Conservation (phyloP, 1,140 invertebrate species). For the Maconellicoccus hirsutus region DNA sequence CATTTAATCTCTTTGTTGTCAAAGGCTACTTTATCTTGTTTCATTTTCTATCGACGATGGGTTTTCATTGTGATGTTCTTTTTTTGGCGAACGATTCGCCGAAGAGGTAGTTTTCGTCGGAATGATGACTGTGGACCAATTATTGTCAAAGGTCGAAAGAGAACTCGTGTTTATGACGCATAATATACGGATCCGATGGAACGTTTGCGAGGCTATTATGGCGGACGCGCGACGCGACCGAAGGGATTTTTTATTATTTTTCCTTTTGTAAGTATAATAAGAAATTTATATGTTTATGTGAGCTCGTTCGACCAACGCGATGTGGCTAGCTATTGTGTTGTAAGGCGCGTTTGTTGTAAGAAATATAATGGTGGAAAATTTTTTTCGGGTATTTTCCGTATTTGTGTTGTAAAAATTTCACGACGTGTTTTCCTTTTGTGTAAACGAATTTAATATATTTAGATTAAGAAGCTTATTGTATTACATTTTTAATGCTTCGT, state of each 20-base stretch:
- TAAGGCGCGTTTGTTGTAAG: neutral
- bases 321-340: neutral
- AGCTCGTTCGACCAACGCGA: neutral
- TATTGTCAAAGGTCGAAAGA: neutral
- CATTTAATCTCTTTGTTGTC: conserved; percentile 9
- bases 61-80: neutral
- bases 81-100: neutral
- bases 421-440: neutral
- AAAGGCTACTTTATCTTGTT: neutral
- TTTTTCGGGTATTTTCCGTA: neutral
- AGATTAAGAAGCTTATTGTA: neutral
- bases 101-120: neutral
- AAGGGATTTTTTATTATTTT: neutral
- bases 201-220: neutral
- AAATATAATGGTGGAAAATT: neutral
- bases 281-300: conserved; percentile 3
- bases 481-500: neutral
- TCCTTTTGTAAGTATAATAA: neutral
- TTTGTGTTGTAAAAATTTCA: neutral
- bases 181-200: neutral
- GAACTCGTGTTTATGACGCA: conserved; percentile 7
- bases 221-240: neutral
- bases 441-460: neutral
- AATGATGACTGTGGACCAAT: neutral
- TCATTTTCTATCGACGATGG: neutral